Evolutionary conservation across 2,113 vertebrate genomes (phyloP).

Genomic region (Burhinus oedicnemus): DNA sequence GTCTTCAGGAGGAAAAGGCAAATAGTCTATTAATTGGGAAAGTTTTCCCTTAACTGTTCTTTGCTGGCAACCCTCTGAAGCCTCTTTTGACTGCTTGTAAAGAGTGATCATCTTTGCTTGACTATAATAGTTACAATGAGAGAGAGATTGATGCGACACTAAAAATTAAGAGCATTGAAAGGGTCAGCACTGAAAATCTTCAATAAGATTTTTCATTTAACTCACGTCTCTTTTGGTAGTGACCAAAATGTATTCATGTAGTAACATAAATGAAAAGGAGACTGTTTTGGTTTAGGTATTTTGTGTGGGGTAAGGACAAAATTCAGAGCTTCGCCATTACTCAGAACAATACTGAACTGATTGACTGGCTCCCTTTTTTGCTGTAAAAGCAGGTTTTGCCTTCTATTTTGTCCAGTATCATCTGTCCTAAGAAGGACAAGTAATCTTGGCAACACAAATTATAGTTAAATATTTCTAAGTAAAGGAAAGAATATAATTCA

Average conservation of each 20-base stretch:
- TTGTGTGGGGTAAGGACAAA: neutral
- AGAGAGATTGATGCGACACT: neutral
- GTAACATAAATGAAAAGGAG: neutral
- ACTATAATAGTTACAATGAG: neutral
- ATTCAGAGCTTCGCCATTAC: neutral
- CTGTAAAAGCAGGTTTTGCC: neutral
- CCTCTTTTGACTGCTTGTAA: neutral
- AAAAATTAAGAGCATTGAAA: constrained; percentile 19
- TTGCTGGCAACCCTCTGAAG: neutral
- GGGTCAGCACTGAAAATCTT: neutral
- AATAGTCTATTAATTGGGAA: constrained; percentile 22
- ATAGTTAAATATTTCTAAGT: constrained; percentile 5
- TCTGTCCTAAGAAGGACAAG: neutral
- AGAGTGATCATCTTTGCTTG: constrained; percentile 19
- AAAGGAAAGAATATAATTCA: neutral
- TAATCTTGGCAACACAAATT: neutral
- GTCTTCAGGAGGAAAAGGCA: constrained; percentile 9
- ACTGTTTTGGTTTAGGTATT: neutral
- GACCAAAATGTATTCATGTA: neutral
- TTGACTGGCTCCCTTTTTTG: neutral
- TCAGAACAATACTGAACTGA: neutral
- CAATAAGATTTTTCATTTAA: neutral
- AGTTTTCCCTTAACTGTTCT: constrained; percentile 24
- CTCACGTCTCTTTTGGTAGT: neutral
- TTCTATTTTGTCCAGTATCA: neutral